Evolutionary conservation across 2,797 vertebrate genomes (phyloP).

Genomic region (Melopsittacus undulatus): DNA sequence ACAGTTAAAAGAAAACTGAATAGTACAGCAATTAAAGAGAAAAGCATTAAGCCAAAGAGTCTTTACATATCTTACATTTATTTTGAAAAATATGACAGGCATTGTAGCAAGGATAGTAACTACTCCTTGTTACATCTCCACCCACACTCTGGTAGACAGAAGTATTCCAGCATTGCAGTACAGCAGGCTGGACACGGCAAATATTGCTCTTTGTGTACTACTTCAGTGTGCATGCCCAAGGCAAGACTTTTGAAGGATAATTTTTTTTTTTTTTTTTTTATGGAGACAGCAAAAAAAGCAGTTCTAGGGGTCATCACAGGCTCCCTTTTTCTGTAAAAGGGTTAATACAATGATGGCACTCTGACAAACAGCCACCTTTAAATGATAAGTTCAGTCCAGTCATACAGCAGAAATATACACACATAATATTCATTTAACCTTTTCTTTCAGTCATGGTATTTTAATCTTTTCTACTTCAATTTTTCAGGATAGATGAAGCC

Average conservation of each 20-base stretch:
- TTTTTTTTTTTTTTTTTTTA: background rate
- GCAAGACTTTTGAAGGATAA: background rate
- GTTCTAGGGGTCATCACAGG: background rate
- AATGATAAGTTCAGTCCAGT: background rate
- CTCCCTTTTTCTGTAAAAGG: background rate
- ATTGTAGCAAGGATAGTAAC: background rate
- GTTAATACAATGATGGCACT: background rate
- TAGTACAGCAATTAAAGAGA: background rate
- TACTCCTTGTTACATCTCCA: background rate
- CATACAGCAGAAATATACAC: background rate
- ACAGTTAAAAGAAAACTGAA: background rate
- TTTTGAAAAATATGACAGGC: background rate
- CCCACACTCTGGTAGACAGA: background rate
- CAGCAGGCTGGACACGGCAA: background rate
- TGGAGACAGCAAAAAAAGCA: background rate
- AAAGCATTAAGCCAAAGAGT: background rate
- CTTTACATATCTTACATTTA: background rate
- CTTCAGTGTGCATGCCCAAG: background rate
- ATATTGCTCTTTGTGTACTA: background rate
- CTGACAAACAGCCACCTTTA: background rate
- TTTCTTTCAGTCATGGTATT: background rate
- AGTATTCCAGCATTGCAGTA: background rate
- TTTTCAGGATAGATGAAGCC: background rate
- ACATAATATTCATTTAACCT: background rate
- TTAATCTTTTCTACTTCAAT: background rate